These are phyloP conservation scores for Ceryle rudis DNA, from an alignment of 2,797 vertebrate species.

Conservation along the genomic window DNA sequence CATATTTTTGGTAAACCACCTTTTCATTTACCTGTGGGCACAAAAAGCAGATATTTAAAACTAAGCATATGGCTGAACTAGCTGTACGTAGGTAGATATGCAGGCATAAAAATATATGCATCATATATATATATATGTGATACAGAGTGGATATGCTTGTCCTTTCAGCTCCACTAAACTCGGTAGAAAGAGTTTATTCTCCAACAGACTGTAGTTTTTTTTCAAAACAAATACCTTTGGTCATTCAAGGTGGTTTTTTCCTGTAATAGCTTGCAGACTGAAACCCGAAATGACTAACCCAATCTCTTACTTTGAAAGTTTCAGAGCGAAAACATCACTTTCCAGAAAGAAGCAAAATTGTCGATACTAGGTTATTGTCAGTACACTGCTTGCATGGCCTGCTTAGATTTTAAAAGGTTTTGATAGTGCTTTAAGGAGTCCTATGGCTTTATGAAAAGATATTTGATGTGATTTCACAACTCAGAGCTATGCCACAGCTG, in stretches of 20 bases:
- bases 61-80: not conserved
- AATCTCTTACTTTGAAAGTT: not conserved
- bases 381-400: not conserved
- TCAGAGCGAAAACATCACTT: not conserved
- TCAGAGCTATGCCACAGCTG: not conserved
- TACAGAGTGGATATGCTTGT: not conserved
- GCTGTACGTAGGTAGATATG: too few species aligned
- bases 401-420: not conserved
- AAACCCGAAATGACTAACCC: not conserved
- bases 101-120: not conserved
- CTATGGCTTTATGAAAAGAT: not conserved
- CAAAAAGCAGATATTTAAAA: not conserved
- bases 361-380: not conserved
- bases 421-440: not conserved
- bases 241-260: not conserved
- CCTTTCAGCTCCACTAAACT: not conserved
- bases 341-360: not conserved
- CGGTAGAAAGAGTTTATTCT: not conserved
- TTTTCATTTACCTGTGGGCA: not conserved
- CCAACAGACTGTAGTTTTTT: not conserved
- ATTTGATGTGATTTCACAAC: not conserved
- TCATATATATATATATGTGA: not conserved
- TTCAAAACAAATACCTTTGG: not conserved
- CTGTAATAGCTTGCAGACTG: not conserved
- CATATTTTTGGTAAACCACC: not conserved